Evolutionary conservation across 30 jellyfish, hydroid and myxozoan species (phyloP).

Genomic region (Aurelia coerulea): DNA sequence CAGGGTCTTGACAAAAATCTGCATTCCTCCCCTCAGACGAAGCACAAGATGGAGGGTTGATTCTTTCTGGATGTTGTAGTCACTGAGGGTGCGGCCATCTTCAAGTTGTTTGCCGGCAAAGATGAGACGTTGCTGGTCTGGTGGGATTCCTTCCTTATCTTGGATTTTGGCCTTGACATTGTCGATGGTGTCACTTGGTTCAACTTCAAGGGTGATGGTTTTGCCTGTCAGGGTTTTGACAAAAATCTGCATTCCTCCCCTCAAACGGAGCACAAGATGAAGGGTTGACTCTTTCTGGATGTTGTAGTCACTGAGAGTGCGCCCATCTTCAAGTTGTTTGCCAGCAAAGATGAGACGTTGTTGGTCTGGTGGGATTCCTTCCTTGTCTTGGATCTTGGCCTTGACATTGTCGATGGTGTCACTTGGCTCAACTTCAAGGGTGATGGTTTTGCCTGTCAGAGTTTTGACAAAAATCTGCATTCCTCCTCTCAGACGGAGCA

Average conservation of each 20-base stretch:
- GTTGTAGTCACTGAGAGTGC: constrained; percentile 89
- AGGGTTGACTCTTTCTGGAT: constrained; percentile 88
- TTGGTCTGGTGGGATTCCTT: constrained; percentile 98
- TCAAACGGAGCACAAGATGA: constrained; percentile 88
- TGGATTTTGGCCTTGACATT: constrained; percentile 91
- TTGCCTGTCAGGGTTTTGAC: constrained; percentile 96
- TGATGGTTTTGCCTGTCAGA: constrained; percentile 94
- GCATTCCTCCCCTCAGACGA: constrained; percentile 97
- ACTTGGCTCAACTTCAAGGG: constrained; percentile 96
- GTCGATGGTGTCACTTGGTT: constrained; percentile 95
- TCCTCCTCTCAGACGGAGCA: constrained; percentile 94
- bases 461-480: constrained; percentile 95
- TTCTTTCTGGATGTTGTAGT: constrained; percentile 95
- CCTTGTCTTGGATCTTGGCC: constrained; percentile 95
- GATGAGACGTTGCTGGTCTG: constrained; percentile 95
- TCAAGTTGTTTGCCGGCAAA: constrained; percentile 97
- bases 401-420: constrained; percentile 90
- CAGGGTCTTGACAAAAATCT: constrained; percentile 91
- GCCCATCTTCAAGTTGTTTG: constrained; percentile 96
- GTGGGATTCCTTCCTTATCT: constrained; percentile 94
- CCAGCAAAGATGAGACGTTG: constrained; percentile 97
- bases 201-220: constrained; percentile 96
- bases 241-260: constrained; percentile 91
- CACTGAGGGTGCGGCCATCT: constrained; percentile 98
- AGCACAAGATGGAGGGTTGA: constrained; percentile 94